A percentile compares a stretch with the other conserved stretches of the same genome.
Conservation (phyloP, 1,140 invertebrate genomes). For the Orius laevigatus region DNA sequence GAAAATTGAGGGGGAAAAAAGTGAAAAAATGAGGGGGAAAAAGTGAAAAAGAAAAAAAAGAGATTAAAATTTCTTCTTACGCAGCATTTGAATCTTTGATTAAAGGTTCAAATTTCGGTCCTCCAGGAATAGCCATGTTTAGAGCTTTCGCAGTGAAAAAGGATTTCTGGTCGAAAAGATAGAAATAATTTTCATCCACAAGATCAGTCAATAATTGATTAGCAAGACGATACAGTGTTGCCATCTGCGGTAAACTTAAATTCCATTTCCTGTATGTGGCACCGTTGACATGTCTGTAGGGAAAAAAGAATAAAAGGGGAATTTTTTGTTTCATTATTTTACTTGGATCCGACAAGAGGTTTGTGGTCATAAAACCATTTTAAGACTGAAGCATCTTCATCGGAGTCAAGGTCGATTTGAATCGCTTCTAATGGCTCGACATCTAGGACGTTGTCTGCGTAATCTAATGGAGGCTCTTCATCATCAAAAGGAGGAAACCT, state of each 20-base stretch:
- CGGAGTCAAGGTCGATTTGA: conserved; percentile 92
- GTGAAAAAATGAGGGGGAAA: no score
- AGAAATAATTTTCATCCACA: conserved; percentile 98
- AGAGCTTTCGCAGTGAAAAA: conserved; percentile 99
- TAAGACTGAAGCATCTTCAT: conserved; percentile 81
- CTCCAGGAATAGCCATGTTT: conserved; percentile 99
- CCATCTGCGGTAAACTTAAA: conserved; percentile 87
- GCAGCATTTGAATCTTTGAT: conserved; percentile 91
- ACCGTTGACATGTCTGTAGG: conserved; percentile 81
- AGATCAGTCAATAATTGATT: conserved; percentile 98
- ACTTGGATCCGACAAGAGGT: conserved; percentile 66
- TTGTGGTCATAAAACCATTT: conserved; percentile 99
- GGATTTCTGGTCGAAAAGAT: conserved; percentile 96
- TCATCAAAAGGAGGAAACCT: conserved; percentile 99
- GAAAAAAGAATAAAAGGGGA: conserved; percentile 4
- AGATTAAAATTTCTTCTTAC: no score
- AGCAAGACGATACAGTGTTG: conserved; percentile 89
- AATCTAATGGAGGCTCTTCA: conserved; percentile 98
- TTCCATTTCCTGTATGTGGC: conserved; percentile 95
- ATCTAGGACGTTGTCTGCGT: conserved; percentile 97
- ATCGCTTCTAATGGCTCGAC: conserved; percentile 98
- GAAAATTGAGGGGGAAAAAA: no score
- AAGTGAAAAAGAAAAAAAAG: background rate
- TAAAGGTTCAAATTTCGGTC: conserved; percentile 97
- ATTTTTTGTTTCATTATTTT: conserved; percentile 5